Percentiles rank a stretch among this genome's conserved stretches.
Conservation (phyloP, 1,140 invertebrate genomes). For the Papilio glaucus region DNA sequence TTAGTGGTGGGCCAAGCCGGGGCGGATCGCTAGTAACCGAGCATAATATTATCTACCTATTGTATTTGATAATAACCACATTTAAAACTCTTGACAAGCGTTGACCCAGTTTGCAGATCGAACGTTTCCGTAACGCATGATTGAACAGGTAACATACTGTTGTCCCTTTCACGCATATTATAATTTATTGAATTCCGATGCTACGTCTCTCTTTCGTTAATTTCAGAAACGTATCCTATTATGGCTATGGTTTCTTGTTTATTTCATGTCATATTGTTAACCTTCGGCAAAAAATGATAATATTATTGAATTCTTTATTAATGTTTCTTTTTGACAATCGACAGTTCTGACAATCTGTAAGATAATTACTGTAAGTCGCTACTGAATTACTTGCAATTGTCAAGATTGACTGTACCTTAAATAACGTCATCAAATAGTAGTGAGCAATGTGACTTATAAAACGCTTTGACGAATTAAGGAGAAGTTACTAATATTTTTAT, state of each 20-base stretch:
- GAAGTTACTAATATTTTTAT: no score
- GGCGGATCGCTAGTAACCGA: no score
- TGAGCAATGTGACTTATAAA: no score
- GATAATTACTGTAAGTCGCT: no score
- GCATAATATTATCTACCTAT: no score
- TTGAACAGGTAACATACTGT: background rate
- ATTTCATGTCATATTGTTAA: background rate
- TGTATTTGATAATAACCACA: background rate
- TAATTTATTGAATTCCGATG: background rate
- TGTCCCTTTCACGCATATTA: background rate
- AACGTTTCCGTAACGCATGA: background rate
- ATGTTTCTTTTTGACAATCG: no score
- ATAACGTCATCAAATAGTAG: no score
- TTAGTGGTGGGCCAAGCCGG: no score
- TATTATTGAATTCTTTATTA: background rate
- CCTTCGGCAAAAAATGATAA: background rate
- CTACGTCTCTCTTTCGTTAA: background rate
- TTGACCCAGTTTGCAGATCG: conserved; percentile 4
- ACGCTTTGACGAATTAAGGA: no score
- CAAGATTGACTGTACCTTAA: no score
- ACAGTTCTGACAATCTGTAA: no score
- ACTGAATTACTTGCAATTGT: no score
- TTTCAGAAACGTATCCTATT: background rate
- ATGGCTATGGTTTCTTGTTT: background rate
- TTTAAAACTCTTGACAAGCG: conserved; percentile 16